Evolutionary conservation across 2,113 vertebrate species (phyloP).

Genomic region (Erpornis zantholeuca): DNA sequence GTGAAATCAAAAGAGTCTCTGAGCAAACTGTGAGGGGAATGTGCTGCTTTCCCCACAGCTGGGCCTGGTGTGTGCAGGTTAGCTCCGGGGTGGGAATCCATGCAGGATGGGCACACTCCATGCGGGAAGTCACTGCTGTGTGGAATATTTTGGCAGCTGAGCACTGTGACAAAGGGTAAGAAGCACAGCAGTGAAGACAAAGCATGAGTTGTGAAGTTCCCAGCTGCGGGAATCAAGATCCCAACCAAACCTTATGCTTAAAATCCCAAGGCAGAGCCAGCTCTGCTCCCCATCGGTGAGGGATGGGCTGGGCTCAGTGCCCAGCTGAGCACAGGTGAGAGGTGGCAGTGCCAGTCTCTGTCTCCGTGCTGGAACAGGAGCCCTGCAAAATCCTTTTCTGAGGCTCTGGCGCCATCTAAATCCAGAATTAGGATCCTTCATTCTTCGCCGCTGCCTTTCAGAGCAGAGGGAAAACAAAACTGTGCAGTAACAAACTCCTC

Average conservation of each 20-base stretch:
- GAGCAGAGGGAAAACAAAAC: background rate
- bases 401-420: background rate
- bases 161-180: background rate
- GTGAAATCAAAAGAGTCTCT: background rate
- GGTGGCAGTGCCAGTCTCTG: background rate
- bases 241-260: fast-evolving
- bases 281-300: background rate
- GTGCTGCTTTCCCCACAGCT: background rate
- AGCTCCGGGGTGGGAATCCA: background rate
- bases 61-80: background rate
- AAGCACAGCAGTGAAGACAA: no score
- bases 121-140: fast-evolving
- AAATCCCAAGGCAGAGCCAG: background rate
- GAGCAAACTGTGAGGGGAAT: background rate
- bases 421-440: background rate
- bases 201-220: fast-evolving
- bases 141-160: background rate
- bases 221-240: background rate
- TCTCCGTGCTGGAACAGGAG: background rate
- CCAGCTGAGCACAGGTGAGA: background rate
- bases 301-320: background rate
- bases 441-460: background rate
- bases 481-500: fast-evolving
- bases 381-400: background rate
- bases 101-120: fast-evolving